Evolutionary conservation across 2,113 vertebrate genomes (phyloP), one percentile per base, ranked within the genome.

Genomic region (Archilochus colubris): DNA sequence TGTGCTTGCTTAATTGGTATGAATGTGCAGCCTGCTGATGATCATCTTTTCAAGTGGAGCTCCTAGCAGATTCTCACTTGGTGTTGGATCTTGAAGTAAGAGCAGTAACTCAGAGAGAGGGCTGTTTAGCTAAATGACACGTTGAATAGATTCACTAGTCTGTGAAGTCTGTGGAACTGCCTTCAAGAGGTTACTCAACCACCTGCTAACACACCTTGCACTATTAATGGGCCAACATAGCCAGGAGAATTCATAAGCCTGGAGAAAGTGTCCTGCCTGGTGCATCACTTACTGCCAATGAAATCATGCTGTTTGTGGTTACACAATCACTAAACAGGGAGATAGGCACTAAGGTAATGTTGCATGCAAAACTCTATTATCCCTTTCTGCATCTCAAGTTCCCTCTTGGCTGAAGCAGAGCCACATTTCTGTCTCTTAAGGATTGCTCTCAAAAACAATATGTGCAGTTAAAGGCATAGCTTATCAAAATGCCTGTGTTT

Each of bases 101-200:
- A 63, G 51, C 23, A 57, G 59, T 11, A 59, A 66, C 9, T 5
- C 21, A 55, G 48, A 38, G 48, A 38, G 11, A 40, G 7, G 22
- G 12, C n/a, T 64, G 27, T n/a, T 23, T 22, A 0, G 0, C n/a
- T 84, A 33, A 31, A 57, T 8, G 30, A 27, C 20, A 27, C 3
- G 18, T 31, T 62, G 27, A 83, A 54, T 33, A 30, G 8, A 48
- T 82, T 43, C 10, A 43, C 9, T 66, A 1, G 33, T 40, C 90
- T 36, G 40, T 12, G 36, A 33, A 33, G 33, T 33, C 9, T 0
- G 1, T 3, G 6, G 64, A 81, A 38, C 30, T 46, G 21, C 40
- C 40, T 72, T 76, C 33, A 48, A 51, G 38, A 44, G n/a, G 40
- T 40, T 12, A 9, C 9, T 78, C 8, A 38, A 12, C 3, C 14